phyloP scores from a whole-genome alignment of 92 coral and sea anemone species.

The Nematostella vectensis region DNA sequence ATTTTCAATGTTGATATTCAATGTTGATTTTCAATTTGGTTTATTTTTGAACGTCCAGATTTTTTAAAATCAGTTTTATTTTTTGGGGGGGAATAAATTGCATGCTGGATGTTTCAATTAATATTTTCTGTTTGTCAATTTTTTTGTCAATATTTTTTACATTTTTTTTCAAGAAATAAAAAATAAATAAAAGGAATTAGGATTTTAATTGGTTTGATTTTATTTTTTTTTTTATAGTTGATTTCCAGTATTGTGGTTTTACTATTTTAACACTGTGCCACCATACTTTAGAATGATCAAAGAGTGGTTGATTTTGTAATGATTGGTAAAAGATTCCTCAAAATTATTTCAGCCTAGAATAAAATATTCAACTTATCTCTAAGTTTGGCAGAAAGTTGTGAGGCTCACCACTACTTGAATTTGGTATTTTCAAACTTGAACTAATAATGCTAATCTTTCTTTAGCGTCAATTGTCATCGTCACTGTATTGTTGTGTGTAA shows the following conservation, averaged over 20 bases:
- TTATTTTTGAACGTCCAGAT: background rate
- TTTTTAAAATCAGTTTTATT: background rate
- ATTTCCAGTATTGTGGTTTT: background rate
- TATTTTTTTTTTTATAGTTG: background rate
- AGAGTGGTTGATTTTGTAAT: too few species aligned
- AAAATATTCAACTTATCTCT: too few species aligned
- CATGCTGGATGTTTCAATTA: background rate
- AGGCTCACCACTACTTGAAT: too few species aligned
- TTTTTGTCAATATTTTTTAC: background rate
- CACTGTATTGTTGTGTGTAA: conserved; percentile 76
- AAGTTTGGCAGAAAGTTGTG: too few species aligned
- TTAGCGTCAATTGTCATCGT: conserved; percentile 38
- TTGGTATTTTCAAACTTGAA: too few species aligned
- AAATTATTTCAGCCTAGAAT: too few species aligned
- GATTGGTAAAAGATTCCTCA: too few species aligned
- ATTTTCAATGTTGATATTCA: too few species aligned
- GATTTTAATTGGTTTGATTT: background rate
- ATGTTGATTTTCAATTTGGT: background rate
- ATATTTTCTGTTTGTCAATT: background rate
- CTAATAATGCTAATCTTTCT: too few species aligned
- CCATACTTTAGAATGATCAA: too few species aligned
- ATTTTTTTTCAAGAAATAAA: background rate
- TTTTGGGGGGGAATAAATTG: background rate
- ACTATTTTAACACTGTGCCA: background rate
- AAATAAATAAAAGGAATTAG: background rate